Evolutionary conservation across 2,113 vertebrate genomes (phyloP).

Genomic region (Ramphastos sulfuratus): DNA sequence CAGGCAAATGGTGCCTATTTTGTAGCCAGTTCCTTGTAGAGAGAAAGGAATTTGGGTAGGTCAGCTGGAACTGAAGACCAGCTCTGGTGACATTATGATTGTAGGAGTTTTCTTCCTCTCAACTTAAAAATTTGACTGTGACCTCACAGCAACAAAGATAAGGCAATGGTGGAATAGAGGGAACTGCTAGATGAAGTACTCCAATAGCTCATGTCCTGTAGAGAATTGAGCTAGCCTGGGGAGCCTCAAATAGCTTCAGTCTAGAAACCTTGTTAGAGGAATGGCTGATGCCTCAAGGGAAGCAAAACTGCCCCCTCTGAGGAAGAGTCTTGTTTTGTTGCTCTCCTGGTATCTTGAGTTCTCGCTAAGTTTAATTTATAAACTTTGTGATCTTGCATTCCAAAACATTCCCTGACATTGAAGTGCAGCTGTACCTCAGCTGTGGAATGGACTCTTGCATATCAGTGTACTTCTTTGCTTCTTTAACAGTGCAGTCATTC

Average conservation of each 20-base stretch:
- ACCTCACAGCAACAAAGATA: neutral
- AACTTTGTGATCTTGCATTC: neutral
- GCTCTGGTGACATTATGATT: neutral
- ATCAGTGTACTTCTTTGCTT: neutral
- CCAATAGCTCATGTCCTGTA: neutral
- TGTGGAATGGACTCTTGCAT: neutral
- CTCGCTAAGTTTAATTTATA: neutral
- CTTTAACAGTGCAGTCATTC: neutral
- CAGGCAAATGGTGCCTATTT: neutral
- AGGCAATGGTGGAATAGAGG: neutral
- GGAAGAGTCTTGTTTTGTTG: neutral
- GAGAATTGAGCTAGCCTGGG: neutral
- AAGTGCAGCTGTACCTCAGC: neutral
- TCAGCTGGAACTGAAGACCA: neutral
- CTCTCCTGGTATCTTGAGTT: neutral
- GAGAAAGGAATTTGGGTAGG: neutral
- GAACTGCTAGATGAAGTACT: neutral
- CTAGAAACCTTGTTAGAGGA: slow-evolving; percentile 35
- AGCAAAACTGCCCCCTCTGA: neutral
- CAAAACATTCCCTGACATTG: neutral
- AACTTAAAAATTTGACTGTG: neutral
- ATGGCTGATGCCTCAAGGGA: neutral
- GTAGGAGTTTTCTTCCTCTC: neutral
- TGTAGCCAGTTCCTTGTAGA: neutral
- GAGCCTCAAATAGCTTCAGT: neutral